Evolutionary conservation across 2,888 invertebrate species (phyloP).

Genomic region (Drosophila longiperda): DNA sequence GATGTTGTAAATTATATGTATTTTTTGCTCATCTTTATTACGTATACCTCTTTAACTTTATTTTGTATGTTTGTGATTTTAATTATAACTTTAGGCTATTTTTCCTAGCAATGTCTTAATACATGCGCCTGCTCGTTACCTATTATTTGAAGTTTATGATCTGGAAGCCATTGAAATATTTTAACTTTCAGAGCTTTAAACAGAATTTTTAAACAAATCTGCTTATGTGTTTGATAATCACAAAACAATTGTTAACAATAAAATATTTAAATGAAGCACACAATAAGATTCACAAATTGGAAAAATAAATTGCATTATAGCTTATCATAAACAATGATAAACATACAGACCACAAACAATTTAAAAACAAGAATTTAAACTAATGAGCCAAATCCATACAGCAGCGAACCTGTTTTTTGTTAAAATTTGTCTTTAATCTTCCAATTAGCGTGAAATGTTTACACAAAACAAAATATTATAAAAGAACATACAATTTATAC

Average conservation of each 20-base stretch:
- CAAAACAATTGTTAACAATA: neutral
- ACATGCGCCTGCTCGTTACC: constrained; percentile 18
- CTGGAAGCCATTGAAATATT: constrained; percentile 1
- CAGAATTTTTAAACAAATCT: neutral
- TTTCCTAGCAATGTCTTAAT: constrained; percentile 40
- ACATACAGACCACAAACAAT: constrained; percentile 7
- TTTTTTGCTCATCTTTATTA: constrained; percentile 42
- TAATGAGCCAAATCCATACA: constrained; percentile 15
- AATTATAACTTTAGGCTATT: constrained; percentile 48
- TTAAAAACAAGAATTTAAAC: constrained; percentile 23
- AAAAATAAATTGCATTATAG: constrained; percentile 18
- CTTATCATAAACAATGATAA: constrained; percentile 4
- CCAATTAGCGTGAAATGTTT: constrained; percentile 7
- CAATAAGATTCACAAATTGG: neutral
- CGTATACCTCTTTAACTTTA: constrained; percentile 35
- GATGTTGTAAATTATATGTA: constrained; percentile 39
- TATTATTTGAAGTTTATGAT: constrained; percentile 30
- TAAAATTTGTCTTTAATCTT: neutral
- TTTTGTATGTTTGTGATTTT: constrained; percentile 13
- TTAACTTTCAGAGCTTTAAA: neutral
- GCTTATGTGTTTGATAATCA: neutral
- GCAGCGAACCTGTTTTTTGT: constrained; percentile 57
- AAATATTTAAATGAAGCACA: neutral
- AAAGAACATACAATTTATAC: neutral
- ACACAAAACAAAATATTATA: constrained; percentile 3